These are phyloP conservation scores for Himalopsyche tibetana DNA, from an alignment of 2,888 invertebrate genomes.

Conservation along the genomic window DNA sequence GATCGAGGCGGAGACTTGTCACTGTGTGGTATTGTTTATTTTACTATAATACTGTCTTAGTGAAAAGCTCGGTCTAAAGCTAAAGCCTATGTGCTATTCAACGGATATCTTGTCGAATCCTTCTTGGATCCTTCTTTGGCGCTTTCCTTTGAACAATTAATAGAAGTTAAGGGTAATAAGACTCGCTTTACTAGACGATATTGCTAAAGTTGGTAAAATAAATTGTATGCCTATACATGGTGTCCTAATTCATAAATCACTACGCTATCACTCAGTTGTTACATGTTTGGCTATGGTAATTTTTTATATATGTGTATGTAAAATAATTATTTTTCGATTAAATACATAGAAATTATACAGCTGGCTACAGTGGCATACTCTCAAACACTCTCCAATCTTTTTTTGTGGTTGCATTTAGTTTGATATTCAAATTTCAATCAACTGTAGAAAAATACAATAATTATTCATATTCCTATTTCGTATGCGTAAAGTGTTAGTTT, in stretches of 20 bases:
- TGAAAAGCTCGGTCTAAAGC: not conserved
- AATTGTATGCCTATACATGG: not conserved
- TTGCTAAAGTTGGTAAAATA: not conserved
- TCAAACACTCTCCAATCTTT: too few relatives aligned
- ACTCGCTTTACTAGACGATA: not conserved
- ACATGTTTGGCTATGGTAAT: too few relatives aligned
- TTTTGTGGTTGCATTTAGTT: too few relatives aligned
- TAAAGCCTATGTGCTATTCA: slow-evolving; percentile 18
- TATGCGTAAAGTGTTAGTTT: too few relatives aligned
- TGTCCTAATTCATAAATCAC: not conserved
- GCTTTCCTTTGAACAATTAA: slow-evolving; percentile 26
- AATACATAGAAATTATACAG: too few relatives aligned
- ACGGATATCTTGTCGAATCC: slow-evolving; percentile 31
- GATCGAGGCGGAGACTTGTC: slow-evolving; percentile 29
- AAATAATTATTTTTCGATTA: too few relatives aligned
- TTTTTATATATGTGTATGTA: too few relatives aligned
- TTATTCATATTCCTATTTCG: too few relatives aligned
- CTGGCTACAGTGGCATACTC: too few relatives aligned
- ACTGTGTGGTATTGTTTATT: slow-evolving; percentile 36
- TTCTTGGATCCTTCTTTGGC: not conserved
- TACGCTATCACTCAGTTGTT: too few relatives aligned
- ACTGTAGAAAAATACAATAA: too few relatives aligned
- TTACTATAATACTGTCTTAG: slow-evolving; percentile 3
- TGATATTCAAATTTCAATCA: too few relatives aligned
- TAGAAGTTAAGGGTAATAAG: not conserved